Evolutionary conservation across 2,113 vertebrate species (phyloP).

Genomic region (Laticauda laticaudata): DNA sequence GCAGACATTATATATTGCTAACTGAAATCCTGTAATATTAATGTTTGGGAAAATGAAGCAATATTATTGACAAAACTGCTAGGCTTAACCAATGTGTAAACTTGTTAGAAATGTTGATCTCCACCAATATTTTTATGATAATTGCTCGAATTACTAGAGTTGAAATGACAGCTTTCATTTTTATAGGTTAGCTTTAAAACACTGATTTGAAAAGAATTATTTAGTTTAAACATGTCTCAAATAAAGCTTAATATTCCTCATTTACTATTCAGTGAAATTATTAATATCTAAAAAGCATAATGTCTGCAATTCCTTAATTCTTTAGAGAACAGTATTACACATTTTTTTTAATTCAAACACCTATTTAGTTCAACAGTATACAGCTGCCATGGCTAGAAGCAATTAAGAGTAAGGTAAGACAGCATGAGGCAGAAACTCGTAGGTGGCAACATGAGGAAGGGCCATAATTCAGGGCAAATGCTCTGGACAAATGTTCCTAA

Average conservation of each 20-base stretch:
- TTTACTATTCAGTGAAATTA: neutral
- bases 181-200: neutral
- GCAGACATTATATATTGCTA: conserved; percentile 1
- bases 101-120: neutral
- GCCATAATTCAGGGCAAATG: neutral
- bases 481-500: neutral
- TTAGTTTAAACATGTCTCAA: neutral
- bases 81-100: neutral
- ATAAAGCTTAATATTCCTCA: neutral
- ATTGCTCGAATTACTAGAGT: neutral
- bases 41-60: neutral
- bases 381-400: neutral
- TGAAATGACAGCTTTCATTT: neutral
- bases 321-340: neutral
- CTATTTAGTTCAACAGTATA: neutral
- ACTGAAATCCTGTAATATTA: neutral
- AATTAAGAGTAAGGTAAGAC: neutral
- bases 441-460: neutral
- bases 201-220: neutral
- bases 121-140: neutral
- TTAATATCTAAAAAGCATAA: neutral
- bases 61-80: neutral
- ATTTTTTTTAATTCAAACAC: neutral
- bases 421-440: neutral
- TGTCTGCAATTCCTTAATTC: neutral